These are phyloP conservation scores for Apis cerana DNA, from an alignment of 1,140 invertebrate species.

Conservation along the genomic window DNA sequence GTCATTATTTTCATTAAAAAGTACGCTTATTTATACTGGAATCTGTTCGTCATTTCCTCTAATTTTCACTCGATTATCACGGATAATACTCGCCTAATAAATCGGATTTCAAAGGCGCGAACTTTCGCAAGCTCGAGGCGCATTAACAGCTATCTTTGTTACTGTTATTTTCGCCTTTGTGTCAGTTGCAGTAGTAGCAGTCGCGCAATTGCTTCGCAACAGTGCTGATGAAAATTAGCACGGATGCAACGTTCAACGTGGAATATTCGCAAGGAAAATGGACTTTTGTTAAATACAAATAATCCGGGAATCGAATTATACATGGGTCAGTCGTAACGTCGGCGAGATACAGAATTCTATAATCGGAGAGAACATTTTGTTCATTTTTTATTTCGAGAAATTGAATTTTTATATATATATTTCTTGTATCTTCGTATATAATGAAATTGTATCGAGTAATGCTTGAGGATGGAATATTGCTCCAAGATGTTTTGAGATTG, in stretches of 20 bases:
- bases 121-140: background rate
- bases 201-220: background rate
- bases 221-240: slow-evolving; percentile 23
- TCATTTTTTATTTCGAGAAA: too few species aligned
- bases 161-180: slow-evolving; percentile 16
- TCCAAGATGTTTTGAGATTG: background rate
- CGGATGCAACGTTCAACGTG: slow-evolving; percentile 18
- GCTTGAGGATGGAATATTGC: too few species aligned
- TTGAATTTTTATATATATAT: too few species aligned
- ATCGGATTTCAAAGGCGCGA: background rate
- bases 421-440: too few species aligned
- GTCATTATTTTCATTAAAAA: slow-evolving; percentile 3
- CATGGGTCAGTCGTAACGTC: background rate
- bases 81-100: background rate
- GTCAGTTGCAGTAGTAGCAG: background rate
- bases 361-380: too few species aligned
- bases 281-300: slow-evolving; percentile 12
- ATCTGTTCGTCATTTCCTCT: background rate
- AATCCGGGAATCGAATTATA: background rate
- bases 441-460: too few species aligned
- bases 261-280: background rate
- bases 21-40: background rate
- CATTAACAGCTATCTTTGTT: slow-evolving; percentile 13
- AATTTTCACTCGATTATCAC: slow-evolving; percentile 7
- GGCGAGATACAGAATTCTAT: background rate